Evolutionary conservation across 2,797 vertebrate genomes (phyloP), one percentile per base, ranked within the genome.

Genomic region (Taenioides sp.): DNA sequence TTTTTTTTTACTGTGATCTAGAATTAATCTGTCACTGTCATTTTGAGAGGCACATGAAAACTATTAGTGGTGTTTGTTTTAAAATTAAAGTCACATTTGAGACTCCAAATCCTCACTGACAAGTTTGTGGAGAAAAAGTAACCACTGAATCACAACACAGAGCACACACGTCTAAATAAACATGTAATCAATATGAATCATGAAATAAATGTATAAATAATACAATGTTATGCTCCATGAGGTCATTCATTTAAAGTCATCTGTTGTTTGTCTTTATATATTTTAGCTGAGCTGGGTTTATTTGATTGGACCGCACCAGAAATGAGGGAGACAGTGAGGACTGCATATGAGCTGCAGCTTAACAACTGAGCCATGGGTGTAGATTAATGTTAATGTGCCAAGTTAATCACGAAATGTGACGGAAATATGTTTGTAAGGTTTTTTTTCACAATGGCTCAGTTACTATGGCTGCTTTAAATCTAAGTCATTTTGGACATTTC

Each of bases 31-130:
- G 64, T 67, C 43, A 28, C 25, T 69, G 58, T 75, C 69, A 54
- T 61, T 69, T 61, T 76, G 60, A 70, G 73, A 55, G 72, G 17
- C 82, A 77, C 75, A 73, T 84, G 78, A 47, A 73, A 80, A 74
- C 75, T 60, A 73, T 81, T 79, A 74, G 62, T 22, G 12, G 9
- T 25, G 34, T 79, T 69, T 69, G 62, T 84, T 83, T 40, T 14
- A 37, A 80, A 81, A 82, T 62, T 65, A 18, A 75, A 81, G 84
- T 50, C 69, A 73, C 34, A 55, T 65, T 22, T 73, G 62, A 81
- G 74, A 71, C 61, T 60, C 62, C 49, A 72, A 22, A 55, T 67
- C 52, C 5, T 58, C 34, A 3, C 11, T 40, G 37, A 78, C 40
- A 55, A 74, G 58, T 47, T 65, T 73, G 43, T 47, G 43, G 43